Base-by-base conservation (phyloP, 1,140 invertebrate species). In the Pentalonia nigronervosa region DNA sequence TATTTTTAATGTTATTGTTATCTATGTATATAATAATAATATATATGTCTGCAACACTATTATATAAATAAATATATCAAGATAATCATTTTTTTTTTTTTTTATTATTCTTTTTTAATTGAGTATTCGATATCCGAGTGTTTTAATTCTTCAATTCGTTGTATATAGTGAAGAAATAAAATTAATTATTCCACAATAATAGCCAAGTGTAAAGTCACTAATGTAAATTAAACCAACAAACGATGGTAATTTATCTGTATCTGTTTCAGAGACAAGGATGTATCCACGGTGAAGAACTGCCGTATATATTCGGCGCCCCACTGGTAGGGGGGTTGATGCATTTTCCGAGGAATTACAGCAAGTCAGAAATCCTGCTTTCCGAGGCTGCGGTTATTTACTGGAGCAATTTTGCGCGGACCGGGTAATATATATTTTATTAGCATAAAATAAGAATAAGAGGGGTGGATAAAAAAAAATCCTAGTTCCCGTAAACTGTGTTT, bases 381-480 rank as follows among this genome's bases (percentile, higher is more conserved):
- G 98, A 99, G 95, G 97, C 97, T 93, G 97, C 99, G 89, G 99
- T 99, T 96, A 97, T 97, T 48, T 99, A 99, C 95, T 97, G 99
- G 96, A 97, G 98, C n/a, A 99, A 99, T 96, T 99, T 99, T 95
- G 98, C 98, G 25, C 98, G 98, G 95, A 98, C 97, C n/a, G 99
- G 99, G 99, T 99, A 96, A 97, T 93, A 87, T 48, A 48, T 48
- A 94, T 94, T 94, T 94, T 48, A 89, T 93, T 93, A 60, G 84
- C 84, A 89, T 93, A 93, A 93, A 45, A 60, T 92, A 89, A 53
- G 20, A 36, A 48, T 87, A 50, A 34, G 86, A 87, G 21, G 30
- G 36, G 36, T 45, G 23, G 23, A 87, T 87, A 87, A 87, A n/a
- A 48, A 25, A 56, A 76, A 76, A 76, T 76, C 60, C 60, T 76